Evolutionary conservation across 2,888 invertebrate species (phyloP).

Genomic region (Leptothorax acervorum): DNA sequence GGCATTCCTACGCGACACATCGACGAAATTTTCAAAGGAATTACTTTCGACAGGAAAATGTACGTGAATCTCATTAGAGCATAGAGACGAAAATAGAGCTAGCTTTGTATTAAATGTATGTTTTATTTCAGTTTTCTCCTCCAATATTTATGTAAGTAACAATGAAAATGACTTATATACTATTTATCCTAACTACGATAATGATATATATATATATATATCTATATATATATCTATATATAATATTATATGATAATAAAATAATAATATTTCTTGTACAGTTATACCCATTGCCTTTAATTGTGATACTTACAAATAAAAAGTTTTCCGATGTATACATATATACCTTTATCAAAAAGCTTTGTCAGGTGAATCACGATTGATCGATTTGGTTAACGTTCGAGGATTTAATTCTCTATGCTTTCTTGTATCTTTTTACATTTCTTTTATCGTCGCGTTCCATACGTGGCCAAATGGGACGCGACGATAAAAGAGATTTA

Average conservation of each 20-base stretch:
- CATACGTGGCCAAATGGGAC: not conserved
- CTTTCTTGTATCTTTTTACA: not conserved
- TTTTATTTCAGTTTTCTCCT: constrained; percentile 83
- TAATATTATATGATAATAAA: constrained; percentile 81
- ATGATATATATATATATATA: constrained; percentile 80
- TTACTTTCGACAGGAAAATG: not conserved
- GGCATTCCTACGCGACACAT: too few species aligned
- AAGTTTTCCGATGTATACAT: constrained; percentile 74
- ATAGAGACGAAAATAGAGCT: constrained; percentile 33
- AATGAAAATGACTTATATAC: constrained; percentile 85
- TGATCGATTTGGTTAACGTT: constrained; percentile 47
- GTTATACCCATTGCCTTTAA: constrained; percentile 84
- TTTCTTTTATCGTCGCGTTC: not conserved
- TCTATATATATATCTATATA: constrained; percentile 78
- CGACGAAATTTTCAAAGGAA: not conserved
- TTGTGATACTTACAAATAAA: constrained; percentile 80
- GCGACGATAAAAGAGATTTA: too few species aligned
- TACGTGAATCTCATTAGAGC: not conserved
- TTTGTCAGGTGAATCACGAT: constrained; percentile 64
- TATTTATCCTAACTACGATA: constrained; percentile 82
- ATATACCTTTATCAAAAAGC: constrained; percentile 64
- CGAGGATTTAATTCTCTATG: constrained; percentile 34
- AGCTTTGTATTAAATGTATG: constrained; percentile 84
- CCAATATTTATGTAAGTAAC: constrained; percentile 85
- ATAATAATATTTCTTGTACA: constrained; percentile 80